Base-by-base conservation (phyloP, 2,797 vertebrate genomes). In the Muraenolepis orangiensis region DNA sequence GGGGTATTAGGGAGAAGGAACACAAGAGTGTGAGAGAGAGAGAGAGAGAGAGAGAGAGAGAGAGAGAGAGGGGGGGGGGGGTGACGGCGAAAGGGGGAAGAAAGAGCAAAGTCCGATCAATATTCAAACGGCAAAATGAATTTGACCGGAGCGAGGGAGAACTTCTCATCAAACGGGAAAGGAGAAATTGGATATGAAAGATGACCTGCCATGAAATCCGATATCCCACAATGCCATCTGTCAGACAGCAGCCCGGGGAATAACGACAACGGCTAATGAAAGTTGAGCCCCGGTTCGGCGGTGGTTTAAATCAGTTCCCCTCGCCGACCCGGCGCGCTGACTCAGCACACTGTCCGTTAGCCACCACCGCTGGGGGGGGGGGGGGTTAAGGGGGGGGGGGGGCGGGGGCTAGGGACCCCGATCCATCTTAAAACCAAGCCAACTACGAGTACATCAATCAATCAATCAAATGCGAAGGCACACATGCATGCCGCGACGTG, bases 61-160 rank as follows among this genome's bases (percentile, higher is more conserved):
- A 75, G 51, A 76, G 81, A 78, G 74, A 76, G 46, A n/a, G 46
- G n/a, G 68, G 34, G 32, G 70, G 23, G 29, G 29, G 61, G 38
- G n/a, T n/a, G n/a, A n/a, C n/a, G n/a, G n/a, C n/a, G n/a, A n/a
- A n/a, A n/a, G 70, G 23, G 29, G 29, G 61, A 28, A 32, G 26
- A n/a, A 81, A 79, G 78, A 42, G 76, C 69, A 76, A 74, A 90
- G 78, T 83, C 66, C 81, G 86, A 93, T 93, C 93, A 91, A 93
- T 93, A 93, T 93, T 93, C 92, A 93, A 94, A 92, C 91, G 89
- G 90, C 90, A 91, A 92, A 93, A 93, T 93, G 91, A 94, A 93
- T 93, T 90, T 91, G 90, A 93, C 91, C 91, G 88, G 85, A 90
- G 89, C 81, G 84, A 92, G 89, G 80, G 84, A 92, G 91, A 92